These are phyloP conservation scores for Bhutanitis thaidina DNA, from an alignment of 2,888 invertebrate species.

Conservation along the genomic window DNA sequence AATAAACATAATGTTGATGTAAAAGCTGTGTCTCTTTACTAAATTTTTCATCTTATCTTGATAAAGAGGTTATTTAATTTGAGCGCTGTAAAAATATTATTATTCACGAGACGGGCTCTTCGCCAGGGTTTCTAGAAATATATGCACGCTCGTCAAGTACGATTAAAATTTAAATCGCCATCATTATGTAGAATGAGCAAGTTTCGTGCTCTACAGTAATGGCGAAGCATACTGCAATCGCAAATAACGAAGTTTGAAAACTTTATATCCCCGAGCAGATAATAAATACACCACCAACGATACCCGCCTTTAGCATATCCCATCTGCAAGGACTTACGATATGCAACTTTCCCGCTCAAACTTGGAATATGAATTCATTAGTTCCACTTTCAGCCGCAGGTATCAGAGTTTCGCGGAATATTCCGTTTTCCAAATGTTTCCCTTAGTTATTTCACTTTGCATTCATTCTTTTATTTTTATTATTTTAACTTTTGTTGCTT, in stretches of 20 bases:
- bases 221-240: background rate
- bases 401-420: conserved; percentile 25
- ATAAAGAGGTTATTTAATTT: too few relatives aligned
- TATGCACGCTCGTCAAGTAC: too few relatives aligned
- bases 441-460: conserved; percentile 12
- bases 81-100: too few relatives aligned
- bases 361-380: conserved; percentile 35
- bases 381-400: conserved; percentile 30
- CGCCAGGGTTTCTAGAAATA: too few relatives aligned
- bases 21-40: too few relatives aligned
- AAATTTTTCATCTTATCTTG: too few relatives aligned
- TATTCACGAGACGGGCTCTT: too few relatives aligned
- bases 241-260: conserved; percentile 4
- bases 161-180: too few relatives aligned
- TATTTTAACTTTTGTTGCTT: too few relatives aligned
- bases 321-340: background rate
- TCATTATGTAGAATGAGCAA: too few relatives aligned
- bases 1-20: too few relatives aligned
- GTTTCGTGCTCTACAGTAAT: background rate
- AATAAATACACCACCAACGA: conserved; percentile 4
- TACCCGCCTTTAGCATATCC: background rate
- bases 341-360: conserved; percentile 19
- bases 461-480: too few relatives aligned
- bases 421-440: conserved; percentile 29
- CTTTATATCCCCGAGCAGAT: background rate